These are phyloP conservation scores for Eristalis tenax DNA, from an alignment of 2,888 invertebrate species.

Conservation along the genomic window DNA sequence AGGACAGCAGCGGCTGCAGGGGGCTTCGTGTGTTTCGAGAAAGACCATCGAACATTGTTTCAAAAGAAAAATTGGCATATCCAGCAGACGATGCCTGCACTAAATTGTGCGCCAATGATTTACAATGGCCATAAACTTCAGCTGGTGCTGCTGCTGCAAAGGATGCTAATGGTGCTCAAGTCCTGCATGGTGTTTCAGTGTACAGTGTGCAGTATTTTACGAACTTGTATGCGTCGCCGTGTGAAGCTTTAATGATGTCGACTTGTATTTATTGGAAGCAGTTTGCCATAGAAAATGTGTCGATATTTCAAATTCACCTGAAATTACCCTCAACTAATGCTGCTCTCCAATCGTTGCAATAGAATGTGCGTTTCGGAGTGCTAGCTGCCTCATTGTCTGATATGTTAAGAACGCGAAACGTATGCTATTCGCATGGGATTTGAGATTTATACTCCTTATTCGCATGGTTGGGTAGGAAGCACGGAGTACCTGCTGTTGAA, in stretches of 20 bases:
- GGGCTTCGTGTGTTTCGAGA: background rate
- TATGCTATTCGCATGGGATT: no score
- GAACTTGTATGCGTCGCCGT: conserved; percentile 3
- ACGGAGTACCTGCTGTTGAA: no score
- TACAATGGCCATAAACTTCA: conserved; percentile 49
- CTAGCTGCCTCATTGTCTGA: background rate
- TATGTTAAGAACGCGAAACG: no score
- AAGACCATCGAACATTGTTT: background rate
- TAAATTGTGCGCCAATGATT: conserved; percentile 35
- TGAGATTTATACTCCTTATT: no score
- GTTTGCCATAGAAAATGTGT: background rate
- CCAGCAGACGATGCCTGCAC: conserved; percentile 12
- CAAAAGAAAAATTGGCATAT: conserved; percentile 2
- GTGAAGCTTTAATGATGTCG: background rate
- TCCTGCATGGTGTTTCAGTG: background rate
- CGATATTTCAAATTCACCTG: background rate
- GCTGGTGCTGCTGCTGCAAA: conserved; percentile 41
- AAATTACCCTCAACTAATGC: background rate
- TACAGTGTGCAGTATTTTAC: conserved; percentile 26
- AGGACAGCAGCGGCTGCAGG: background rate
- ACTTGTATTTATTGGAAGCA: background rate
- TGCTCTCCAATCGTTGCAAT: background rate
- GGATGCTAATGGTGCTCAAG: background rate
- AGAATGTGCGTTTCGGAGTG: background rate
- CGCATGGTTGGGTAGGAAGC: no score